Evolutionary conservation across 2,888 invertebrate genomes (phyloP).

Genomic region (Athrips mouffetella): DNA sequence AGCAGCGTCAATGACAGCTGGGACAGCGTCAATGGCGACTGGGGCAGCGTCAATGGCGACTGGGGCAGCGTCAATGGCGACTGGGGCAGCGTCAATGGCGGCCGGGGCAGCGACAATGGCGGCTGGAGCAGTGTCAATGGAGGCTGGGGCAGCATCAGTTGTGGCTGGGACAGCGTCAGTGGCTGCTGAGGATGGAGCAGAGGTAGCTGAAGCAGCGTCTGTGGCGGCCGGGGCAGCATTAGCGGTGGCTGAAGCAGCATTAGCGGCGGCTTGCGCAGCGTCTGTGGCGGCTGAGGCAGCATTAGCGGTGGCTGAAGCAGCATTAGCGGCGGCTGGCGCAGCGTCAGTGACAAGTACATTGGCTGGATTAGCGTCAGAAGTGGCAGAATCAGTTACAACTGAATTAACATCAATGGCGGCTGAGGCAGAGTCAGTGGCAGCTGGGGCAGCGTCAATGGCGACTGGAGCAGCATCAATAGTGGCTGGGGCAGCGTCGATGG

Average conservation of each 20-base stretch:
- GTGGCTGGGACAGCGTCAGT: slow-evolving; percentile 4
- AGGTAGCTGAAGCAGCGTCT: background rate
- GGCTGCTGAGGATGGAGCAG: slow-evolving; percentile 2
- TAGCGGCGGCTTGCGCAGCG: background rate
- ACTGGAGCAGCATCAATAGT: slow-evolving; percentile 6
- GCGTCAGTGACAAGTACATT: background rate
- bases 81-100: background rate
- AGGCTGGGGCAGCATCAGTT: slow-evolving; percentile 1
- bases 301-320: slow-evolving; percentile 4
- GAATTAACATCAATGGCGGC: slow-evolving; percentile 10
- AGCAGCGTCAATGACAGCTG: slow-evolving; percentile 4
- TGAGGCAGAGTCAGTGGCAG: slow-evolving; percentile 1
- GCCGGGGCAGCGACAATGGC: background rate
- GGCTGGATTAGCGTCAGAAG: slow-evolving; percentile 1
- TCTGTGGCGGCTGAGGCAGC: background rate
- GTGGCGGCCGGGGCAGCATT: slow-evolving; percentile 7
- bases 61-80: background rate
- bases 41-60: background rate
- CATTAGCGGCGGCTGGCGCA: background rate
- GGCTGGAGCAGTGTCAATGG: slow-evolving; percentile 1
- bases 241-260: slow-evolving; percentile 6
- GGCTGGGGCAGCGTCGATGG: slow-evolving; percentile 7
- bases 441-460: background rate
- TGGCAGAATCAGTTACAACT: slow-evolving; percentile 12
- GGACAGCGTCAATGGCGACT: slow-evolving; percentile 1